phyloP scores from a whole-genome alignment of 2,888 invertebrate species.

The Chaitophorus viminalis region DNA sequence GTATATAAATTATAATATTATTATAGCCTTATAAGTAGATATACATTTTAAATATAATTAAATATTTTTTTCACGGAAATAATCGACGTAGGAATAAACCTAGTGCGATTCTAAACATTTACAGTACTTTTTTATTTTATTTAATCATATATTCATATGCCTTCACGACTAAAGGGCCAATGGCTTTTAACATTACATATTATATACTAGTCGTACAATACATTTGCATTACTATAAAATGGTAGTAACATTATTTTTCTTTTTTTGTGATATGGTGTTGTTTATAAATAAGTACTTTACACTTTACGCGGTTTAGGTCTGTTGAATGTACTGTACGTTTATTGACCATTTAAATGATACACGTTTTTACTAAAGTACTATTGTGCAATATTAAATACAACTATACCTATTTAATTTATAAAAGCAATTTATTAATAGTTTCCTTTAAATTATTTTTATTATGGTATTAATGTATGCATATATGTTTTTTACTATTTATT shows the following conservation, averaged over 20 bases:
- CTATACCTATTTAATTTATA: background rate
- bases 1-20: conserved; percentile 6
- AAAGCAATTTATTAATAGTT: background rate
- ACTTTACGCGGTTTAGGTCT: conserved; percentile 22
- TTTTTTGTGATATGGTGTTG: background rate
- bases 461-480: background rate
- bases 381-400: background rate
- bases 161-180: too few relatives aligned
- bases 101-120: conserved; percentile 3
- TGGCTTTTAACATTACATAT: too few relatives aligned
- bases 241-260: background rate
- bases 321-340: background rate
- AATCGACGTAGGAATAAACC: background rate
- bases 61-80: background rate
- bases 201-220: too few relatives aligned
- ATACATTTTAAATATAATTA: background rate
- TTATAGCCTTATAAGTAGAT: too few relatives aligned
- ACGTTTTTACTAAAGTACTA: background rate
- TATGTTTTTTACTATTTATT: background rate
- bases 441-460: background rate
- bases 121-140: too few relatives aligned
- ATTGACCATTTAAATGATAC: background rate
- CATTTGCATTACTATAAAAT: background rate
- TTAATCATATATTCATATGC: too few relatives aligned
- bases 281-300: conserved; percentile 27